Evolutionary conservation across 2,113 vertebrate species (phyloP).

Genomic region (Toxostoma redivivum): DNA sequence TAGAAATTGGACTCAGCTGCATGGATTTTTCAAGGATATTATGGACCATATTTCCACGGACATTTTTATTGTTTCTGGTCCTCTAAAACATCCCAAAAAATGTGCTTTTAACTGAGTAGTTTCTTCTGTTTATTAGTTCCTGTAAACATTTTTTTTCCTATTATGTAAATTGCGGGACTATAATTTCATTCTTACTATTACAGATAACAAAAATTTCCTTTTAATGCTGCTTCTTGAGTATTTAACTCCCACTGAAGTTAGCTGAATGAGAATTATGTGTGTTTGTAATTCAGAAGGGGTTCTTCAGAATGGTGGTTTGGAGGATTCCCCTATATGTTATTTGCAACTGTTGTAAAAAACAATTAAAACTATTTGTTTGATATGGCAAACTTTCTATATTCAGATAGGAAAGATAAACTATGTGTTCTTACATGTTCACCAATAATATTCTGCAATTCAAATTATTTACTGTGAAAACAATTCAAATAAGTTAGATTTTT

Average conservation of each 20-base stretch:
- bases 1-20: slow-evolving; percentile 60
- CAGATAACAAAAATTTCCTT: not conserved
- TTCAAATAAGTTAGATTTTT: not conserved
- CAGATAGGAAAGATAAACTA: not conserved
- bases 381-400: not conserved
- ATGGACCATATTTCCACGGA: slow-evolving; percentile 31
- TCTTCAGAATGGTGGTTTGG: not conserved
- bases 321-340: not conserved
- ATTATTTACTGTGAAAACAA: not conserved
- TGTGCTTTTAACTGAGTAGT: not conserved
- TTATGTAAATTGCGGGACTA: not conserved
- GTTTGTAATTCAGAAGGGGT: not conserved
- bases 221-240: not conserved
- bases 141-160: not conserved
- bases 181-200: not conserved
- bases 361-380: not conserved
- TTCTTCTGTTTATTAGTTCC: slow-evolving; percentile 4
- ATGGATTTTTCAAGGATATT: slow-evolving; percentile 58
- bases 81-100: not conserved
- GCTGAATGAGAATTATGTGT: not conserved
- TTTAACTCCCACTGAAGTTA: not conserved
- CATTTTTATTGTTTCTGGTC: slow-evolving; percentile 35
- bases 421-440: not conserved
- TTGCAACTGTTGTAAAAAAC: not conserved
- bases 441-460: not conserved